phyloP scores from a whole-genome alignment of 2,888 invertebrate species.

The Eupithecia vulgata region DNA sequence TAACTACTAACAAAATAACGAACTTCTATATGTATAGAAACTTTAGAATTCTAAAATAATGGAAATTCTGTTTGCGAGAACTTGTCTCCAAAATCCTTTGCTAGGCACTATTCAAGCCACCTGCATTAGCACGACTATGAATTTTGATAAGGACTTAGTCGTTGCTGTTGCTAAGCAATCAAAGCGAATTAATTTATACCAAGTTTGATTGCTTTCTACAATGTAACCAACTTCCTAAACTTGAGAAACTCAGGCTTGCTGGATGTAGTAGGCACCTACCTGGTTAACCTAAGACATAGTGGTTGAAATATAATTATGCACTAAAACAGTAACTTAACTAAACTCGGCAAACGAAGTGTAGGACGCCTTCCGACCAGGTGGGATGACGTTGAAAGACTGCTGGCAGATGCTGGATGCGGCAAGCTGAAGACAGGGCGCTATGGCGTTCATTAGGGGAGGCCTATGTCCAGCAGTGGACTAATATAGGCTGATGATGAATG shows the following conservation, averaged over 20 bases:
- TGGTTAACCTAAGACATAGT: not conserved
- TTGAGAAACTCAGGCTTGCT: not conserved
- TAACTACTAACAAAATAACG: not conserved
- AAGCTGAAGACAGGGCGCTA: too few species aligned
- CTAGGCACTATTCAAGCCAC: not conserved
- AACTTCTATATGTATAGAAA: not conserved
- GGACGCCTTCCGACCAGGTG: too few species aligned
- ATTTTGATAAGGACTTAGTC: slow-evolving; percentile 21
- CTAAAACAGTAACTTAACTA: too few species aligned
- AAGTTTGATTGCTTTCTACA: slow-evolving; percentile 21
- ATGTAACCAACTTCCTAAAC: slow-evolving; percentile 5
- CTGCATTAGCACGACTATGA: slow-evolving; percentile 13
- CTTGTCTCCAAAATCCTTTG: not conserved
- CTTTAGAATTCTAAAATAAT: not conserved
- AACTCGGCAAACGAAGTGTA: too few species aligned
- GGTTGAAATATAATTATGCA: not conserved
- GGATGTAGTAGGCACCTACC: not conserved
- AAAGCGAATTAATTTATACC: slow-evolving; percentile 15
- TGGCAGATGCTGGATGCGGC: too few species aligned
- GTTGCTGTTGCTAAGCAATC: not conserved
- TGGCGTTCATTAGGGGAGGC: too few species aligned
- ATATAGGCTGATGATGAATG: too few species aligned
- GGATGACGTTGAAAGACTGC: too few species aligned
- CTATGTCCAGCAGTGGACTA: too few species aligned
- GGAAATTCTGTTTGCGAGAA: not conserved